Evolutionary conservation across 2,113 vertebrate genomes (phyloP), one percentile per base, ranked within the genome.

Genomic region (Myiopsitta monachus): DNA sequence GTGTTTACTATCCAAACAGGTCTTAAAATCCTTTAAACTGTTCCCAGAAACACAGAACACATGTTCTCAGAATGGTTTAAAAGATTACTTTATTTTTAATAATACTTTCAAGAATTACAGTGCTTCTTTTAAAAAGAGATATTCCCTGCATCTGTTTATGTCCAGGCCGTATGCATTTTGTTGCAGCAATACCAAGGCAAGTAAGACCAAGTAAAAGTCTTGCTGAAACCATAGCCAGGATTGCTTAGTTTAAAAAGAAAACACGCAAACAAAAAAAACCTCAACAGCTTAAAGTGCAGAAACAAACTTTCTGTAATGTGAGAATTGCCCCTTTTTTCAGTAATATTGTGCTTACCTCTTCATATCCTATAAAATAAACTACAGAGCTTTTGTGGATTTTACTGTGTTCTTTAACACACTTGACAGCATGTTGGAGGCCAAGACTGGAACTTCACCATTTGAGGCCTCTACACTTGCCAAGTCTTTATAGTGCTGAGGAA

Each of bases 1-100:
- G 82, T 84, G 77, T 96, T 93, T 91, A 91, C 84, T 84, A 70
- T 91, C 62, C 87, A 95, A 90, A 86, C 94, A 94, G 94, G 86
- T 96, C 87, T 95, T 97, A 87, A 97, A 96, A 80, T 59, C 2
- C 33, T 88, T 93, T 92, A 79, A 92, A 94, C 49, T 43, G 62
- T 80, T 96, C 84, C 87, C 95, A 96, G 91, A 94, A 94, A 96
- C 70, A 87, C 18, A 57, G 83, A 96, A 94, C 95, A 95, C 18
- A 89, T 95, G 96, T 92, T 95, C 77, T 76, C 33, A 26, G 77
- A 91, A 61, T 28, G 52, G 47, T 95, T 94, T 89, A 69, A 91
- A 92, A 78, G 66, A 90, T 69, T 1, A 39, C 54, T 90, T 83
- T 92, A 85, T 84, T 94, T 92, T 94, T 70, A 95, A 92, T 94